phyloP scores from a whole-genome alignment of 2,113 vertebrate genomes.

The Myotis davidii region DNA sequence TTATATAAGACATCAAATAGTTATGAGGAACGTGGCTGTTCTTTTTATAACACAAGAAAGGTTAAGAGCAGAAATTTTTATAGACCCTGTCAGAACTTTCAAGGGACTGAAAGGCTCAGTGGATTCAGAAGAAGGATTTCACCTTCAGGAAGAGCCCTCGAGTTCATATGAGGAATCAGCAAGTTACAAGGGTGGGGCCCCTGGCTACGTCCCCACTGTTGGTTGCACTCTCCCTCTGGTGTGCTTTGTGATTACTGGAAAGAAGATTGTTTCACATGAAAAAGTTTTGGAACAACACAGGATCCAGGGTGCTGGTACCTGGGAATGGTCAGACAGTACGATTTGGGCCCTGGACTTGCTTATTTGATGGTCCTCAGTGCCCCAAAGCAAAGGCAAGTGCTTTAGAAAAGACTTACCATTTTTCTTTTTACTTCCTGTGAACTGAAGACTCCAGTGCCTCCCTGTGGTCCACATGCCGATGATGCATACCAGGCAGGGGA shows the following conservation, averaged over 20 bases:
- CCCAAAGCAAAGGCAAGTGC: background rate
- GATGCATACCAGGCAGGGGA: background rate
- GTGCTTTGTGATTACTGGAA: slow-evolving; percentile 78
- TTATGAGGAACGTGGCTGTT: slow-evolving; percentile 84
- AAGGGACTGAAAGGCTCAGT: slow-evolving; percentile 83
- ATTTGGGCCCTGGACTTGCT: background rate
- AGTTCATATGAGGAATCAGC: slow-evolving; percentile 82
- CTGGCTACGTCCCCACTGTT: slow-evolving; percentile 59
- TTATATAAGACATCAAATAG: slow-evolving; percentile 88
- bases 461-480: background rate
- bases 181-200: slow-evolving; percentile 74
- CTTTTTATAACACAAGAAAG: slow-evolving; percentile 88
- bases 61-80: slow-evolving; percentile 88
- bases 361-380: background rate
- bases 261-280: slow-evolving; percentile 67
- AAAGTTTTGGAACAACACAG: slow-evolving; percentile 41
- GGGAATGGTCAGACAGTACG: background rate
- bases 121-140: slow-evolving; percentile 83
- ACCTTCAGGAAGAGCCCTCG: slow-evolving; percentile 84
- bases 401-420: background rate
- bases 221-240: slow-evolving; percentile 55
- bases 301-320: background rate
- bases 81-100: slow-evolving; percentile 84
- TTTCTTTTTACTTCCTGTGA: background rate
- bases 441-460: background rate